Conservation (phyloP, 2,113 vertebrate genomes). For the Oophaga pumilio region DNA sequence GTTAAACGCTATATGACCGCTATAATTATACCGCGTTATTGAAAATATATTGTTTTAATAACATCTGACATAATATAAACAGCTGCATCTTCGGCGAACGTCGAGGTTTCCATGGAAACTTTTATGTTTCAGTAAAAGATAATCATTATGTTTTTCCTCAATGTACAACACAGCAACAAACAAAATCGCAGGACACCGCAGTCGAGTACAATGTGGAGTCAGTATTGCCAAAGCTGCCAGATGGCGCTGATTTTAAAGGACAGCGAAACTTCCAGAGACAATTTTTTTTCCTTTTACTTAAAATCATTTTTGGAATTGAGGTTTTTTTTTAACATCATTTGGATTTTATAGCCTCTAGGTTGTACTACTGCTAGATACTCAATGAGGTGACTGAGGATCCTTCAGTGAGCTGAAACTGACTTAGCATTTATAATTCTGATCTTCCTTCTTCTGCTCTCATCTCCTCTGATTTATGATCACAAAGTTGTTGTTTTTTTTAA, state of each 20-base stretch:
- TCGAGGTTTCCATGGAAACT: constrained; percentile 2
- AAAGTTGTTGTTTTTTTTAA: no score
- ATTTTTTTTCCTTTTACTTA: no score
- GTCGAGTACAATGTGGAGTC: neutral
- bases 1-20: neutral
- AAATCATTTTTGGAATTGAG: no score
- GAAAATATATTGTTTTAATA: constrained; percentile 31
- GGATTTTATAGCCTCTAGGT: no score
- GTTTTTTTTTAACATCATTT: no score
- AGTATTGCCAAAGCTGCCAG: neutral
- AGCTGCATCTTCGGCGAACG: neutral
- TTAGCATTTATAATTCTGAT: no score
- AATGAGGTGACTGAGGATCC: no score
- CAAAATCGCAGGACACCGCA: neutral
- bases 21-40: constrained; percentile 1
- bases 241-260: neutral
- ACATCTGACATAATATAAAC: constrained; percentile 15
- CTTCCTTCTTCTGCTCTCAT: no score
- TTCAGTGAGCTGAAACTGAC: no score
- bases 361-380: no score
- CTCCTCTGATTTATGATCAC: no score
- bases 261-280: no score
- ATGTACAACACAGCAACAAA: neutral
- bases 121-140: constrained; percentile 12
- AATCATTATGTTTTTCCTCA: neutral